A percentile compares a stretch with the other conserved stretches of the same genome.
Conservation (phyloP, 2,888 invertebrate genomes). For the Ornithoptera priamus region DNA sequence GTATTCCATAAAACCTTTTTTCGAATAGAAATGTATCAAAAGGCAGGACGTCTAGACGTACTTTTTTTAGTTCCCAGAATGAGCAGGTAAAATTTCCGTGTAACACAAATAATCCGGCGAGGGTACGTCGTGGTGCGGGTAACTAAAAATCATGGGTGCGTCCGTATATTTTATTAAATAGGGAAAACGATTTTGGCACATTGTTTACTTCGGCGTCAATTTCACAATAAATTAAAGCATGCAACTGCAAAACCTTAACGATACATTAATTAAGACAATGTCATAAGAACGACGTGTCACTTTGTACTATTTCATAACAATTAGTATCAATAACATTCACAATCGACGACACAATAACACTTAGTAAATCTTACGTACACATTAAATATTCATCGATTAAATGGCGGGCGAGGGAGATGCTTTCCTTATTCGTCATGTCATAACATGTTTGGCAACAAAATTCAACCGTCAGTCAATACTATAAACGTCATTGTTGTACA, state of each 20-base stretch:
- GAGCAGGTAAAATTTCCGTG: conserved; percentile 65
- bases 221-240: conserved; percentile 26
- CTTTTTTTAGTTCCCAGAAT: conserved; percentile 65
- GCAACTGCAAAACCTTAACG: conserved; percentile 5
- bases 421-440: neutral
- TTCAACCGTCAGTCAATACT: conserved; percentile 4
- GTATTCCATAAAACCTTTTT: conserved; percentile 67
- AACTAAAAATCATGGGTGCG: conserved; percentile 22
- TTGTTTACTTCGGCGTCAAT: conserved; percentile 20
- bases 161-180: conserved; percentile 25
- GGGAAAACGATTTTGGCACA: conserved; percentile 28
- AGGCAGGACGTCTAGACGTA: conserved; percentile 76
- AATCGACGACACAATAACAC: conserved; percentile 17
- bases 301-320: conserved; percentile 27
- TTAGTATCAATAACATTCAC: conserved; percentile 14
- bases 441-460: conserved; percentile 19
- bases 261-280: conserved; percentile 4
- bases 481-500: conserved; percentile 1
- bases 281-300: conserved; percentile 12
- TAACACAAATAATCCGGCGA: conserved; percentile 31
- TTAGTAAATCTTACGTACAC: conserved; percentile 2
- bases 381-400: conserved; percentile 8
- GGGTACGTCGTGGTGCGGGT: conserved; percentile 6
- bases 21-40: conserved; percentile 68
- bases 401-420: conserved; percentile 4